Conservation (phyloP, 2,888 invertebrate genomes). For the Caenorhabditis sulstoni region DNA sequence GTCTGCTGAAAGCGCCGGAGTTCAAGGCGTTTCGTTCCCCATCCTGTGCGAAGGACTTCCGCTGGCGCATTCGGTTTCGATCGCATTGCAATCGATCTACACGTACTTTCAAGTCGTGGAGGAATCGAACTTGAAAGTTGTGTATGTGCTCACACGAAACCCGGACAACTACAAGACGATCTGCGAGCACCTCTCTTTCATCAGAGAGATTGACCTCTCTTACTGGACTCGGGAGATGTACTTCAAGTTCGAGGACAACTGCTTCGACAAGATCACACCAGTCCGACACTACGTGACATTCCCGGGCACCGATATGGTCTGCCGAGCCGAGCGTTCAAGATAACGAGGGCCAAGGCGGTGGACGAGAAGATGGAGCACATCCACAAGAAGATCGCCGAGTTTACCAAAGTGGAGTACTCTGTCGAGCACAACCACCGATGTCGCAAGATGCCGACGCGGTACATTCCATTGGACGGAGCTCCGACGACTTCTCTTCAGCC, state of each 20-base stretch:
- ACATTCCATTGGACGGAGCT: no score
- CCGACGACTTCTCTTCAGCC: no score
- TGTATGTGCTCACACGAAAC: neutral
- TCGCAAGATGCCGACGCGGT: no score
- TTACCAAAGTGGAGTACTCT: no score
- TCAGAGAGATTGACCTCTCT: slow-evolving; percentile 9
- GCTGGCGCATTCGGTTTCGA: neutral
- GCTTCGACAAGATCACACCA: neutral
- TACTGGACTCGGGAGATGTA: neutral
- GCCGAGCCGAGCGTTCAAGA: slow-evolving; percentile 4
- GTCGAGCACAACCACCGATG: no score
- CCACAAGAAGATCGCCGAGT: no score
- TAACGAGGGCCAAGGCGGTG: neutral
- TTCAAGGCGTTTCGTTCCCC: no score
- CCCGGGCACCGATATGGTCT: slow-evolving; percentile 9
- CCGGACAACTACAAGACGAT: neutral
- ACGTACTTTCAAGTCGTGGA: slow-evolving; percentile 1
- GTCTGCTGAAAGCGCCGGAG: no score
- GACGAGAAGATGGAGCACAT: no score
- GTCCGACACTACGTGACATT: neutral
- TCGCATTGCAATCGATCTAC: neutral
- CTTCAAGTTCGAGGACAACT: neutral
- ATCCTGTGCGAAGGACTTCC: no score
- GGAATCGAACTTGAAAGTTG: neutral
- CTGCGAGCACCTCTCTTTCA: neutral